A percentile compares a stretch with the other conserved stretches of the same genome.
phyloP scores from a whole-genome alignment of 2,888 invertebrate species.

The Aethes cnicana region DNA sequence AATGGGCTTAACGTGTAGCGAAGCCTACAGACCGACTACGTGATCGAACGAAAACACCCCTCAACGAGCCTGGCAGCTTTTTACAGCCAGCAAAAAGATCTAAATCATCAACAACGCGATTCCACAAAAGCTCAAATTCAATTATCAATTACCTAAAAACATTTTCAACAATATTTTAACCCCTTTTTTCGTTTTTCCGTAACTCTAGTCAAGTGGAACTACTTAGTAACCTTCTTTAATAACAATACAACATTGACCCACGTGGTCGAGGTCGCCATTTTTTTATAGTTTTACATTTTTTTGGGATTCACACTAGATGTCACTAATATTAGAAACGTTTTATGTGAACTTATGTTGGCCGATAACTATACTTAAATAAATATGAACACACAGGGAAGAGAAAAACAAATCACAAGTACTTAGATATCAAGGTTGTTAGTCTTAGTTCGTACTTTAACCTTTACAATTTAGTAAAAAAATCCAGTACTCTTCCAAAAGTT shows the following conservation, averaged over 20 bases:
- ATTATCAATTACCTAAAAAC: constrained; percentile 78
- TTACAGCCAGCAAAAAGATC: constrained; percentile 48
- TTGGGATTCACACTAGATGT: constrained; percentile 76
- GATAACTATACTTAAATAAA: constrained; percentile 50
- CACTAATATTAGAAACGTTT: constrained; percentile 80
- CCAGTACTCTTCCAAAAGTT: too few species aligned
- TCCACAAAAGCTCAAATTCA: constrained; percentile 78
- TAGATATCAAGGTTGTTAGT: too few species aligned
- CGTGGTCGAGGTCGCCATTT: constrained; percentile 47
- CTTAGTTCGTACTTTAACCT: too few species aligned
- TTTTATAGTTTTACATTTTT: constrained; percentile 51
- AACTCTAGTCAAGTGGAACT: constrained; percentile 77
- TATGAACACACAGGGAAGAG: constrained; percentile 37
- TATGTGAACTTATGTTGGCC: constrained; percentile 57
- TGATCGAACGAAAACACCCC: constrained; percentile 32
- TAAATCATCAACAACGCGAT: constrained; percentile 71
- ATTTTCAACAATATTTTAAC: constrained; percentile 81
- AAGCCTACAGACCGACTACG: constrained; percentile 64
- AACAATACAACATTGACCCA: constrained; percentile 80
- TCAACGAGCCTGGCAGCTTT: constrained; percentile 43
- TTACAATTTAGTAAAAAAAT: too few species aligned
- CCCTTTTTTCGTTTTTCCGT: constrained; percentile 68
- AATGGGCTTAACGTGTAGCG: constrained; percentile 52
- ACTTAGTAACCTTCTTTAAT: constrained; percentile 73
- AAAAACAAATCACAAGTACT: constrained; percentile 15